Evolutionary conservation across 1,140 invertebrate genomes (phyloP), one percentile per base, ranked within the genome.

Genomic region (Arion vulgaris): DNA sequence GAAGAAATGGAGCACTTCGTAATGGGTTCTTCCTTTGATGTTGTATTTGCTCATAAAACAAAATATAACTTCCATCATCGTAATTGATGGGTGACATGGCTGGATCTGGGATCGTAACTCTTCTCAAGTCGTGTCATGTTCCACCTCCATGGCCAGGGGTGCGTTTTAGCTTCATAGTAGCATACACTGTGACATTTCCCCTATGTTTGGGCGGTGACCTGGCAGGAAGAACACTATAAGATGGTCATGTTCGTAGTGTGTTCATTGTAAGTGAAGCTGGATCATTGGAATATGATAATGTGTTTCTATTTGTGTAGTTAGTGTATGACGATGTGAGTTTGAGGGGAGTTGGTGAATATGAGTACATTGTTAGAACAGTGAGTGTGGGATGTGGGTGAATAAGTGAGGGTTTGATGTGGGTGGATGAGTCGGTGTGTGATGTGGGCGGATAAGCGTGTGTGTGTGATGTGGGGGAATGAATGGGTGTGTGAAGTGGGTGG

Each of bases 61-160:
- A 66, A 11, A 32, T 66, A 66, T 32, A 9, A 34, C 7, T 17
- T 11, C 1, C 62, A 66, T 66, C n/a, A 34, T 2, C 17, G 28
- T 32, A 1, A 66, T 66, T 66, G 62, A 28, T 28, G 32, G 1
- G 62, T 57, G 51, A 17, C 62, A 28, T 66, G 28, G n/a, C 28
- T 32, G 17, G 62, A 66, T 34, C 62, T 66, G 62, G 62, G 17
- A 66, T 34, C 62, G 28, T 34, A 66, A 34, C 62, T 28, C 62
- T 66, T 66, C 62, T 66, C 32, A 66, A 66, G 62, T 66, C n/a
- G 62, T 32, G 62, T 66, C 62, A 32, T 66, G 19, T 66, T 66
- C 28, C 32, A n/a, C 62, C 62, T 11, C 32, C 28, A 66, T 66
- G 62, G 62, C 62, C 62, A 17, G n/a, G n/a, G 62, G 62, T 66